Evolutionary conservation across 2,797 vertebrate species (phyloP).

Genomic region (Brachyalestes nurse): DNA sequence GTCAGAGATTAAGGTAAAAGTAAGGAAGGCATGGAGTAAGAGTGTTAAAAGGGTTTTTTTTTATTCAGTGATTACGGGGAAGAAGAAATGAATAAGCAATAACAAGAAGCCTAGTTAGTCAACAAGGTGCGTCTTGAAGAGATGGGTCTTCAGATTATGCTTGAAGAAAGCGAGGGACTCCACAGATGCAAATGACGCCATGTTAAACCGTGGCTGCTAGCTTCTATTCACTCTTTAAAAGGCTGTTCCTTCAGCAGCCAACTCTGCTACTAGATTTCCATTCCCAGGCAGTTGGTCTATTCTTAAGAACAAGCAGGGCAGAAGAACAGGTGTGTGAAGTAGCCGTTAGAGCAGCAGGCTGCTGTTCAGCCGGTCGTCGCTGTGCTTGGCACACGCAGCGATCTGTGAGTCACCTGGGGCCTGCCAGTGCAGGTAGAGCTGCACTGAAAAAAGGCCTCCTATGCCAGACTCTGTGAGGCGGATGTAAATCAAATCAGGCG

Average conservation of each 20-base stretch:
- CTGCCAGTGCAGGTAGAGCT: conserved; percentile 39
- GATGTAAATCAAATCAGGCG: conserved; percentile 50
- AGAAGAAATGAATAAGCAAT: not conserved
- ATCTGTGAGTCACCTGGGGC: not conserved
- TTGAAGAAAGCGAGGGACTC: too few relatives aligned
- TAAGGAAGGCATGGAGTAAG: too few relatives aligned
- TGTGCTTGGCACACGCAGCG: conserved; percentile 5
- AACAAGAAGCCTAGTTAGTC: too few relatives aligned
- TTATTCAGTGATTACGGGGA: too few relatives aligned
- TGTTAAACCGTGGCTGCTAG: not conserved
- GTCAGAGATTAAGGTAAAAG: too few relatives aligned
- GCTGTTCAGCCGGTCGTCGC: not conserved
- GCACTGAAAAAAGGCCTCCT: conserved; percentile 4
- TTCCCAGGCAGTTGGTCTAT: too few relatives aligned
- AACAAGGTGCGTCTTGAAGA: too few relatives aligned
- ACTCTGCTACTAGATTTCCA: too few relatives aligned
- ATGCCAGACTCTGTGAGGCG: conserved; percentile 30
- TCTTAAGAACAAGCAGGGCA: not conserved
- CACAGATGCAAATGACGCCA: not conserved
- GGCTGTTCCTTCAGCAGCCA: not conserved
- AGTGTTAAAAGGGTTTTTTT: not conserved
- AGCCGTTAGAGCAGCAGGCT: conserved; percentile 30
- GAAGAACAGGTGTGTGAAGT: conserved; percentile 28
- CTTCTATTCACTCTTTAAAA: not conserved
- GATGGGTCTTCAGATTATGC: too few relatives aligned